Evolutionary conservation across 1,140 invertebrate species (phyloP).

Genomic region (Panonychus citri): DNA sequence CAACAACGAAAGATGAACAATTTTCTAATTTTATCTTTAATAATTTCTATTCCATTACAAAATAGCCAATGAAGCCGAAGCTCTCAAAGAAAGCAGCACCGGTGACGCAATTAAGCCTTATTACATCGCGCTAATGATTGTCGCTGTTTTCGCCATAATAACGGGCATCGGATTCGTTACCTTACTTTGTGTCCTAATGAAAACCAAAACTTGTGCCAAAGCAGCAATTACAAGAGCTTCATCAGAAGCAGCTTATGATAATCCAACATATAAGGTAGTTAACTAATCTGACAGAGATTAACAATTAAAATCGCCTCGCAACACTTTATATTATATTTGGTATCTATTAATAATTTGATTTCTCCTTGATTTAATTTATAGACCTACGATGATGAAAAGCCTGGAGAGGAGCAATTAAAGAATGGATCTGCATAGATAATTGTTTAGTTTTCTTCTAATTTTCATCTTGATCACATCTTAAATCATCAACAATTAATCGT

Average conservation of each 20-base stretch:
- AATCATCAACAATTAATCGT: too few relatives aligned
- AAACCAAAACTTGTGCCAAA: conserved; percentile 42
- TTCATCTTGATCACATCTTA: too few relatives aligned
- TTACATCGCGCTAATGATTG: conserved; percentile 58
- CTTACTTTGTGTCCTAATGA: conserved; percentile 48
- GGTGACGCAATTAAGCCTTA: conserved; percentile 36
- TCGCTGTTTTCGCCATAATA: conserved; percentile 58
- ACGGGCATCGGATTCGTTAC: conserved; percentile 53
- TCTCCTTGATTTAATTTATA: conserved; percentile 2
- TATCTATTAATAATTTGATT: not conserved
- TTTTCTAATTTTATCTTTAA: too few relatives aligned
- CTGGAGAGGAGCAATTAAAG: conserved; percentile 10
- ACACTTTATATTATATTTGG: not conserved
- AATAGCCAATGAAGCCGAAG: conserved; percentile 35
- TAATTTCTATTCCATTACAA: not conserved
- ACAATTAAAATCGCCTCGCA: not conserved
- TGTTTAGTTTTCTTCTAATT: too few relatives aligned
- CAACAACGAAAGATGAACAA: too few relatives aligned
- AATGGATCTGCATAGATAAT: conserved; percentile 5
- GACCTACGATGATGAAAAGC: conserved; percentile 14
- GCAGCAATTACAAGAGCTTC: conserved; percentile 35
- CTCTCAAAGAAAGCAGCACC: conserved; percentile 49
- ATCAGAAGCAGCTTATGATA: conserved; percentile 53
- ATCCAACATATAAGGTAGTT: conserved; percentile 72
- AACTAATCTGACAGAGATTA: not conserved